These are phyloP conservation scores for Dolomedes plantarius DNA, from an alignment of 2,888 invertebrate species.

Conservation along the genomic window DNA sequence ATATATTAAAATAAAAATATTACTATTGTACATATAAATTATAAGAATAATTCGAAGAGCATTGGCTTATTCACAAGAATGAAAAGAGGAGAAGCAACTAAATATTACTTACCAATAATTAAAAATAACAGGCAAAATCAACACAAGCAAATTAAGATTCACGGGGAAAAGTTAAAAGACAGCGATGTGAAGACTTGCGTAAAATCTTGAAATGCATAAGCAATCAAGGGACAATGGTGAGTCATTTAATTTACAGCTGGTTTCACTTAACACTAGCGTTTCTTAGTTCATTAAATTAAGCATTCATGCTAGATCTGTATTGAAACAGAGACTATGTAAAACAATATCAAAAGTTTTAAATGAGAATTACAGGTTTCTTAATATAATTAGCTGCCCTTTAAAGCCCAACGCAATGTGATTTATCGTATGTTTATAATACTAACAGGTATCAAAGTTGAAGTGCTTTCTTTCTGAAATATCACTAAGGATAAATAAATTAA, in stretches of 20 bases:
- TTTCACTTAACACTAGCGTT: background rate
- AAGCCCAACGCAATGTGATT: slow-evolving; percentile 44
- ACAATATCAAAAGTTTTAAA: too few relatives aligned
- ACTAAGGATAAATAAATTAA: too few relatives aligned
- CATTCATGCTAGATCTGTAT: too few relatives aligned
- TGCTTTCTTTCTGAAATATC: background rate
- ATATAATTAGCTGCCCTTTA: slow-evolving; percentile 19
- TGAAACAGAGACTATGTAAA: too few relatives aligned
- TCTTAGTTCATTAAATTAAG: background rate
- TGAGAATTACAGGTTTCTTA: too few relatives aligned
- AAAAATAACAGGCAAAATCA: background rate
- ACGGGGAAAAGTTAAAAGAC: background rate
- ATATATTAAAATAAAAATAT: background rate
- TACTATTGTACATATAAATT: too few relatives aligned
- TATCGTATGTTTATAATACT: slow-evolving; percentile 35
- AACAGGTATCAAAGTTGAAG: slow-evolving; percentile 30
- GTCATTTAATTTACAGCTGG: slow-evolving; percentile 62
- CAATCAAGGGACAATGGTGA: slow-evolving; percentile 62
- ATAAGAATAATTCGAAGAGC: too few relatives aligned
- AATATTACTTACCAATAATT: too few relatives aligned
- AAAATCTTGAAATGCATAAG: slow-evolving; percentile 57
- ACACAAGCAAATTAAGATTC: background rate
- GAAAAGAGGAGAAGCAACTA: too few relatives aligned
- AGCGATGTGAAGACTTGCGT: slow-evolving; percentile 43
- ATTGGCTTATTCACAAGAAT: too few relatives aligned